Conservation (phyloP, 2,113 vertebrate species). For the Mormoops blainvillei region DNA sequence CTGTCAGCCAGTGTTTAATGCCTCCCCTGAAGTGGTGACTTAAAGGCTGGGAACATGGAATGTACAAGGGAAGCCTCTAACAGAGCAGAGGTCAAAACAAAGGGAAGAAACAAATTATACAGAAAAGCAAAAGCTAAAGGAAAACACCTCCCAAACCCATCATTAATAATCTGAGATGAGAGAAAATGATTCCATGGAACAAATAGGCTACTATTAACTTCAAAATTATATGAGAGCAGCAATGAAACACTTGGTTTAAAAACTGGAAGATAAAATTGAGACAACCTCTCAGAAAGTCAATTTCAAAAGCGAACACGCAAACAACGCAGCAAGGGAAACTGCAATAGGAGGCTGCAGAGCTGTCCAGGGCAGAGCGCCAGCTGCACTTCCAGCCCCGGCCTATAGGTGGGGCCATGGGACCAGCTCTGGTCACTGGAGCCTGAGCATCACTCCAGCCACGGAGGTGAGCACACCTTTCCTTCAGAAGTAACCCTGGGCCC, state of each 20-base stretch:
- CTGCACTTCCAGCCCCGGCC: background rate
- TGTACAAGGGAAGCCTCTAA: background rate
- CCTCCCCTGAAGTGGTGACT: background rate
- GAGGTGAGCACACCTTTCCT: background rate
- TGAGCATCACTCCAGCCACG: background rate
- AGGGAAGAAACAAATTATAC: background rate
- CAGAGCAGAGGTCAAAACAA: background rate
- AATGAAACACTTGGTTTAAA: background rate
- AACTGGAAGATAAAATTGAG: background rate
- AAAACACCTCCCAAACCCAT: background rate
- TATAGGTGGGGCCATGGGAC: background rate
- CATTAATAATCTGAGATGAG: background rate
- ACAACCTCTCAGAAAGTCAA: background rate
- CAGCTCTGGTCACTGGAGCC: background rate
- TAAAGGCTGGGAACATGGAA: fast-evolving
- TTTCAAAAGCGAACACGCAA: background rate
- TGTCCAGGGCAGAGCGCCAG: fast-evolving
- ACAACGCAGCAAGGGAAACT: background rate
- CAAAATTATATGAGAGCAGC: background rate
- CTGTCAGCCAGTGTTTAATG: background rate
- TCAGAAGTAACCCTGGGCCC: background rate
- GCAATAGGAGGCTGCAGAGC: no score
- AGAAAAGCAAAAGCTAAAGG: background rate
- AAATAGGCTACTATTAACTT: background rate
- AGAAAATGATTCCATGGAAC: background rate